Evolutionary conservation across 2,888 invertebrate species (phyloP).

Genomic region (Ptilodon capucinus): DNA sequence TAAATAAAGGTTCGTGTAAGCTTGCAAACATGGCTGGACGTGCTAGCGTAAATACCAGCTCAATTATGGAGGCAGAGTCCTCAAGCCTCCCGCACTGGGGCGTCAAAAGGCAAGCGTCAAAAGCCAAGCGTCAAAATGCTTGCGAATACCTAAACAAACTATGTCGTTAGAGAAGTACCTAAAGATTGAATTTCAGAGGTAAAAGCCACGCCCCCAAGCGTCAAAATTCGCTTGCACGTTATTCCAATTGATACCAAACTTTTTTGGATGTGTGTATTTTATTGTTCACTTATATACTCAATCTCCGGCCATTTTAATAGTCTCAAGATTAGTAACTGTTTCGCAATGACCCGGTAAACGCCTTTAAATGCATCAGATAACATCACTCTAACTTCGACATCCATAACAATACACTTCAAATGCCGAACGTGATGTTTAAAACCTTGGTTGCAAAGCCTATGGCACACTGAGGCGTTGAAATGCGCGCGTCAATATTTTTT

Average conservation of each 20-base stretch:
- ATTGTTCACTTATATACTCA: neutral
- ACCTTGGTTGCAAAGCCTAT: slow-evolving; percentile 41
- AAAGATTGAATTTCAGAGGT: too few species aligned
- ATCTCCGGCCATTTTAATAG: neutral
- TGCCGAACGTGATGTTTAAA: slow-evolving; percentile 24
- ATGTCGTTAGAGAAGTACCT: too few species aligned
- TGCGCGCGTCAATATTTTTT: too few species aligned
- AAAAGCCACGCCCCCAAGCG: too few species aligned
- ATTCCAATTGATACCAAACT: neutral
- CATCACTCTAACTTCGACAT: slow-evolving; percentile 1
- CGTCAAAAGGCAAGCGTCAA: too few species aligned
- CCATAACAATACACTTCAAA: slow-evolving; percentile 21
- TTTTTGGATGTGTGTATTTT: neutral
- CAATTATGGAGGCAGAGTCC: neutral
- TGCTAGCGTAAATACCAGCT: neutral
- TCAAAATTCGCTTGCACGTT: too few species aligned
- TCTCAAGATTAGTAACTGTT: slow-evolving; percentile 8
- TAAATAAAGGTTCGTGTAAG: neutral
- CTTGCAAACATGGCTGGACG: neutral
- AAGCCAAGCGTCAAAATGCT: too few species aligned
- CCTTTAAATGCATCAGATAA: slow-evolving; percentile 10
- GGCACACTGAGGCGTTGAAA: too few species aligned
- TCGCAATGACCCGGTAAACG: neutral
- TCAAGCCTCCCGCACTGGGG: too few species aligned
- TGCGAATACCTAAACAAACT: too few species aligned